Evolutionary conservation across 2,113 vertebrate species (phyloP).

Genomic region (Seriola dumerili): DNA sequence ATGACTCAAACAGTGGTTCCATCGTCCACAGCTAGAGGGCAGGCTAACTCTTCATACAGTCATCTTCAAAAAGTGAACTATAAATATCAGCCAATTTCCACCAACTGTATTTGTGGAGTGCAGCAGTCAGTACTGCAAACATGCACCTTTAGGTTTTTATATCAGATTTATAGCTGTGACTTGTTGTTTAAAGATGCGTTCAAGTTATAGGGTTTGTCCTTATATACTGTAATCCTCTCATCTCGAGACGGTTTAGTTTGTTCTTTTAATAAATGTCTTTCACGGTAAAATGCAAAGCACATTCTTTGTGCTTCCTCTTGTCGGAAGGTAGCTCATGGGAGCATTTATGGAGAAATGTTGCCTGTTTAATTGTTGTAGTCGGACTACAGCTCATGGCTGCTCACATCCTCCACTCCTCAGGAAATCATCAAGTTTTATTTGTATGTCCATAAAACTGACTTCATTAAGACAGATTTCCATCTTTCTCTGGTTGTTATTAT

Average conservation of each 20-base stretch:
- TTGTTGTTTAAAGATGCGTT: not conserved
- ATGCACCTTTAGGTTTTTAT: not conserved
- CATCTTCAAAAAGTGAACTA: not conserved
- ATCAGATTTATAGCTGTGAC: not conserved
- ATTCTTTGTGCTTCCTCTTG: slow-evolving; percentile 2
- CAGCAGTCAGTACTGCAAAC: not conserved
- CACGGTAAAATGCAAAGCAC: not conserved
- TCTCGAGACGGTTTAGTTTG: not conserved
- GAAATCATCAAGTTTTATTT: slow-evolving; percentile 23
- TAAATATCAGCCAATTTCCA: not conserved
- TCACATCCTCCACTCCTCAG: slow-evolving; percentile 37
- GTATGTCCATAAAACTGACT: slow-evolving; percentile 16
- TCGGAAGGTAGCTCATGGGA: not conserved
- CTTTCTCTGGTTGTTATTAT: slow-evolving; percentile 29
- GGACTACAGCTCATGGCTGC: not conserved
- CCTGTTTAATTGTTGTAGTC: slow-evolving; percentile 5
- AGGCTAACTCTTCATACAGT: slow-evolving; percentile 11
- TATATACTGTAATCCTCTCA: too few species aligned
- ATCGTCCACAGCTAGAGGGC: slow-evolving; percentile 58
- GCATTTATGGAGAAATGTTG: slow-evolving; percentile 4
- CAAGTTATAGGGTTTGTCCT: too few species aligned
- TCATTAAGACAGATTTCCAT: slow-evolving; percentile 40
- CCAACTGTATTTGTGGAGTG: not conserved
- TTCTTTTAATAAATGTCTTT: not conserved
- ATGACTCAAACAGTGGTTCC: not conserved